phyloP scores from a whole-genome alignment of 2,888 invertebrate genomes.

The Oscheius sp. region DNA sequence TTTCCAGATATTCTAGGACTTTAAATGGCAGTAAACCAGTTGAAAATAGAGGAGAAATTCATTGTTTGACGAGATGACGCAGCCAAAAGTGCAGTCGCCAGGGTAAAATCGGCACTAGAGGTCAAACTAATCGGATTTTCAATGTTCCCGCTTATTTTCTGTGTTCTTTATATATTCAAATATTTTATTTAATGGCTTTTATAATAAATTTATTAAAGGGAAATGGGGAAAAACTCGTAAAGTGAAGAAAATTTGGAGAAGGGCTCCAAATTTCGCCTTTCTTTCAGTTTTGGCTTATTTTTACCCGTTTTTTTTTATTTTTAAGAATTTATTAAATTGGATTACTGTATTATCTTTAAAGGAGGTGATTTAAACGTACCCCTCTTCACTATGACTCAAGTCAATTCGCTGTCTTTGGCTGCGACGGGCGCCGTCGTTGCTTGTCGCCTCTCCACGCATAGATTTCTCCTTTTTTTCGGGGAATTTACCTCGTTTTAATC shows the following conservation, averaged over 20 bases:
- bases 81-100: too few species aligned
- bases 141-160: background rate
- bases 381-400: constrained; percentile 46
- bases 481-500: background rate
- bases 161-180: background rate
- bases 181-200: background rate
- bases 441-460: constrained; percentile 35
- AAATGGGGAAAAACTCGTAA: background rate
- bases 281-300: background rate
- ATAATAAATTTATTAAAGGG: background rate
- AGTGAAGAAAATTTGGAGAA: background rate
- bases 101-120: too few species aligned
- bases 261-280: too few species aligned
- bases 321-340: too few species aligned
- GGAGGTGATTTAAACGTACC: constrained; percentile 44
- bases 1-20: too few species aligned
- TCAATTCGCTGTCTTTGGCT: constrained; percentile 48
- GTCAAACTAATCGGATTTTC: too few species aligned
- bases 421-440: constrained; percentile 18
- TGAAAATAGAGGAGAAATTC: too few species aligned
- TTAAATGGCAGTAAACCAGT: too few species aligned
- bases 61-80: too few species aligned
- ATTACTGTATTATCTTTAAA: too few species aligned
- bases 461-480: background rate
- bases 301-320: background rate